Evolutionary conservation across 1,140 invertebrate species (phyloP).

Genomic region (Trachelipus rathkii): DNA sequence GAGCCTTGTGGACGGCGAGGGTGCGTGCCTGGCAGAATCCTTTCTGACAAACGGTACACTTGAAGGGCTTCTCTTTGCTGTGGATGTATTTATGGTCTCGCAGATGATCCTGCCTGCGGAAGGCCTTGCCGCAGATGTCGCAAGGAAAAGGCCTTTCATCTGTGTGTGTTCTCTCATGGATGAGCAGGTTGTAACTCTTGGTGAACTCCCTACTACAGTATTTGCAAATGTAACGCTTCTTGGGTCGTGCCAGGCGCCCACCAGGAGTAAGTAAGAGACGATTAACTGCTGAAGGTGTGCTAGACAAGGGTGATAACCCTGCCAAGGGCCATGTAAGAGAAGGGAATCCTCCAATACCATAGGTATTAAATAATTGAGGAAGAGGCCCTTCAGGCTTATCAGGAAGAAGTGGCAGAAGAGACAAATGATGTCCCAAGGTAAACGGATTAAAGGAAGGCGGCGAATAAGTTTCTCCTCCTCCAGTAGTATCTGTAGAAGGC

Average conservation of each 20-base stretch:
- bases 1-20: constrained; percentile 84
- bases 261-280: constrained; percentile 11
- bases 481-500: background rate
- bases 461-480: background rate
- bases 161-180: constrained; percentile 95
- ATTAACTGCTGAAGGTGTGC: background rate
- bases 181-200: constrained; percentile 96
- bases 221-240: constrained; percentile 97
- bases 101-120: constrained; percentile 35
- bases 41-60: constrained; percentile 90
- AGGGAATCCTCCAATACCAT: background rate
- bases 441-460: background rate
- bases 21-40: constrained; percentile 94
- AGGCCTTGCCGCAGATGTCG: constrained; percentile 93
- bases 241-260: constrained; percentile 71
- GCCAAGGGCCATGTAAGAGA: background rate
- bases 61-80: constrained; percentile 95
- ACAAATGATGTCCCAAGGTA: background rate
- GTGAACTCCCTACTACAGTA: constrained; percentile 96
- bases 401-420: background rate
- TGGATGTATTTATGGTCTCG: constrained; percentile 69
- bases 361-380: background rate
- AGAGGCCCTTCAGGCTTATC: background rate
- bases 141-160: constrained; percentile 98
- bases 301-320: background rate